Base-by-base conservation (phyloP, 2,113 vertebrate species). In the Fulica atra region DNA sequence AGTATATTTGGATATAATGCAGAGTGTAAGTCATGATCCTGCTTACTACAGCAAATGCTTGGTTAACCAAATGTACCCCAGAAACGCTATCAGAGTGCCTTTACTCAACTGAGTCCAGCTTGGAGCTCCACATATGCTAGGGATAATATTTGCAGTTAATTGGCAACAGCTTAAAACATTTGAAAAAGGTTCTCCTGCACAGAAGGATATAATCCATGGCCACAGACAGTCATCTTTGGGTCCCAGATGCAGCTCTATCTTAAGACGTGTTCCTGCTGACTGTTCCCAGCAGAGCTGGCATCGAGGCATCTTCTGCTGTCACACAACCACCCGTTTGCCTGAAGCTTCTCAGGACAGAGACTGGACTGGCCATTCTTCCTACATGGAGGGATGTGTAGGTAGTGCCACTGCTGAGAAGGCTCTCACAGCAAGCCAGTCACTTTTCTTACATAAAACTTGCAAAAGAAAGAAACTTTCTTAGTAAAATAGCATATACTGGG, bases 371-470 rank as follows among this genome's bases (percentile, higher is more conserved):
- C 1, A 2, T 29, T 78, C 14, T 36, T 70, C 25, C 20, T 29
- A 5, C 15, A 3, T 0, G 0, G 16, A 24, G 50, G 38, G 48
- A 79, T 1, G 2, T n/a, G 46, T 31, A 59, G 56, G 46, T 53
- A 57, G 29, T 53, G 57, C 20, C 63, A 48, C 68, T 69, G 63
- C 59, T 6, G 8, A 82, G 82, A 59, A 81, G 8, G 16, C 19
- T 48, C 38, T 88, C 35, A 18, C 40, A 83, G 60, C 54, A 73
- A 36, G 46, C 0, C 0, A 81, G 28, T 23, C 38, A 31, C 40
- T 97, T 97, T 96, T 96, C 94, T 96, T 87, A 96, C 61, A 86
- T 56, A 88, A 87, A 93, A 59, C 81, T 60, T 96, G 80, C 25
- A 81, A 94, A 89, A 40, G 57, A 95, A 96, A 95, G 92, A 84